Base-by-base conservation (phyloP, 1,140 invertebrate species). In the Scaptodrosophila lebanonensis region DNA sequence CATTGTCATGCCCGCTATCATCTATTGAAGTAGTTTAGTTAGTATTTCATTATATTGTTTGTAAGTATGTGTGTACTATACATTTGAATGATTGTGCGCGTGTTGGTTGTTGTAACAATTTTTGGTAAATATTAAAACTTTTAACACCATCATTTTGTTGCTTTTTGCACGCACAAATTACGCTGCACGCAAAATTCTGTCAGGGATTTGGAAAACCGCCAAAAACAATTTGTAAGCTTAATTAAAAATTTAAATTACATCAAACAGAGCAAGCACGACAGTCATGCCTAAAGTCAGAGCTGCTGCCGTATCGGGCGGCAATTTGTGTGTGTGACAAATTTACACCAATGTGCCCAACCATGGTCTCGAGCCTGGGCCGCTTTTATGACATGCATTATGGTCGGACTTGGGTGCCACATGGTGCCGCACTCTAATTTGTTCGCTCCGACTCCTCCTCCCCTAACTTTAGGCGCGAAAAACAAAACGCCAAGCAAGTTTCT, bases 161-260 rank as follows among this genome's bases (percentile, higher is more conserved):
- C 56, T n/a, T n/a, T n/a, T n/a, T n/a, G n/a, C n/a, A n/a, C 38
- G 44, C 8, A 25, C 12, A 29, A 22, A 50, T 49, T 32, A 49
- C 59, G 64, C 52, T 53, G 62, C 58, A 52, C 58, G 48, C 38
- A 44, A 47, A 49, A 79, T 73, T 77, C 73, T 77, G 73, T 79
- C 73, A 77, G 73, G 68, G 73, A 77, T 77, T 77, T 73, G 59
- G 54, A 30, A 73, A 77, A 79, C 73, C 73, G 60, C 68, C 57
- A 53, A 77, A 77, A 79, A 77, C 73, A 77, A 77, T 77, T 77
- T 77, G 73, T 73, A 75, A 73, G 75, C 75, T 71, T 77, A 79
- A 77, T 77, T 77, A 77, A 77, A 77, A 77, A 77, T 77, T 77
- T 77, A 77, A 77, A 77, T 77, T 77, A 77, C 73, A 77, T 79